A percentile compares a stretch with the other conserved stretches of the same genome.
phyloP scores from a whole-genome alignment of 2,888 invertebrate genomes.

The Lithophane semibrunnea region DNA sequence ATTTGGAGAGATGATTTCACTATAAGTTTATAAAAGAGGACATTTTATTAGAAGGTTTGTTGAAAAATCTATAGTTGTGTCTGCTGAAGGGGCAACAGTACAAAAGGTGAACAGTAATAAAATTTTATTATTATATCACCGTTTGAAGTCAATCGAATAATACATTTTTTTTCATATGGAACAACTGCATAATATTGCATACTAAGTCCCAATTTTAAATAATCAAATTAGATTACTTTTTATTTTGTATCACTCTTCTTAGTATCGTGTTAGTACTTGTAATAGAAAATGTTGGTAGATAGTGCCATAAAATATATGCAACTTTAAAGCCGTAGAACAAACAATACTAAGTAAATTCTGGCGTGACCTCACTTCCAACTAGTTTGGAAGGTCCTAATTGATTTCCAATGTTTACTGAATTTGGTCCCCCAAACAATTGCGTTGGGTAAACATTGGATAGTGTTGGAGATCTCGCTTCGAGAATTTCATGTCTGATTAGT shows the following conservation, averaged over 20 bases:
- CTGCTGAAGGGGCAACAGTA: background rate
- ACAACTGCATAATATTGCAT: background rate
- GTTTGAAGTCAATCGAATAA: background rate
- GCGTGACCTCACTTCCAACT: constrained; percentile 59
- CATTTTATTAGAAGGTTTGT: background rate
- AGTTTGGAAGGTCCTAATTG: constrained; percentile 66
- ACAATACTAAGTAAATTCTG: constrained; percentile 59
- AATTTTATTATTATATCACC: background rate
- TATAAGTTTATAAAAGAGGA: background rate
- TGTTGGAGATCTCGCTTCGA: constrained; percentile 46
- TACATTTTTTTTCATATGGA: too few species aligned
- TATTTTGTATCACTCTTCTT: background rate
- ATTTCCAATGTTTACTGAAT: constrained; percentile 71
- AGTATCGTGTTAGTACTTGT: background rate
- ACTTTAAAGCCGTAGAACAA: constrained; percentile 44
- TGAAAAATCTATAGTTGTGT: background rate
- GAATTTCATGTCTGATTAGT: constrained; percentile 41
- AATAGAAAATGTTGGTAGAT: background rate
- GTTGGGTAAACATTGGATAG: constrained; percentile 50
- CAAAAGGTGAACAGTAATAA: too few species aligned
- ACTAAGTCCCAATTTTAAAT: background rate
- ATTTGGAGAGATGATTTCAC: constrained; percentile 14
- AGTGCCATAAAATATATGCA: constrained; percentile 1
- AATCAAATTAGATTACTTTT: background rate
- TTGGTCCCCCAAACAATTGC: constrained; percentile 62